A percentile compares a stretch with the other conserved stretches of the same genome.
phyloP scores from a whole-genome alignment of 2,113 vertebrate species.

The Symphodus melops region DNA sequence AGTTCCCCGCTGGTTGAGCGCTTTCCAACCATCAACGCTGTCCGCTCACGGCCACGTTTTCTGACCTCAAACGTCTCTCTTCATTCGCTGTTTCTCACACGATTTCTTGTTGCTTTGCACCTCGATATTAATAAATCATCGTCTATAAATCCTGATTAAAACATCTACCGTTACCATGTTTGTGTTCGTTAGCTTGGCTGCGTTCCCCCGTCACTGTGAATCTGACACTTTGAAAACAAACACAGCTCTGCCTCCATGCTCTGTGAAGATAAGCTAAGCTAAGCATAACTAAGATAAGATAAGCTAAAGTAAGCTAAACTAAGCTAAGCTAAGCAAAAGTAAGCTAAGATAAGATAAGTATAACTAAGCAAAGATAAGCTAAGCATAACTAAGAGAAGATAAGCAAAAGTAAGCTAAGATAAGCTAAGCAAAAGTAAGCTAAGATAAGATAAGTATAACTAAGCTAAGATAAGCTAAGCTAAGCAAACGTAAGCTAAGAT shows the following conservation, averaged over 20 bases:
- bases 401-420: no score
- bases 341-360: no score
- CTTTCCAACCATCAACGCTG: background rate
- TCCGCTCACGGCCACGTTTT: background rate
- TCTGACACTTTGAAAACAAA: background rate
- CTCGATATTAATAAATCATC: conserved; percentile 1
- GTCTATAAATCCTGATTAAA: conserved; percentile 2
- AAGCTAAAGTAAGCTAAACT: no score
- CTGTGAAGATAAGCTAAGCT: background rate
- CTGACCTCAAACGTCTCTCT: background rate
- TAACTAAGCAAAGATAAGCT: no score
- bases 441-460: no score
- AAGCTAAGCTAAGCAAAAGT: no score
- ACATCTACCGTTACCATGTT: background rate
- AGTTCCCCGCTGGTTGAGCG: conserved; percentile 1
- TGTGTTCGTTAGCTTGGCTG: background rate
- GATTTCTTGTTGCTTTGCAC: background rate
- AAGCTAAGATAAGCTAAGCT: no score
- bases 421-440: no score
- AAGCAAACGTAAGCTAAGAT: no score
- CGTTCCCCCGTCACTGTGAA: background rate
- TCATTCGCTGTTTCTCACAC: background rate
- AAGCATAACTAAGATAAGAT: no score
- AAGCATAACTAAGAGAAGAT: no score
- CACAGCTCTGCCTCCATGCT: background rate